Percentiles rank a stretch among this genome's conserved stretches.
Evolutionary conservation across 2,888 invertebrate genomes (phyloP).

Genomic region (Ferrisia virgata): DNA sequence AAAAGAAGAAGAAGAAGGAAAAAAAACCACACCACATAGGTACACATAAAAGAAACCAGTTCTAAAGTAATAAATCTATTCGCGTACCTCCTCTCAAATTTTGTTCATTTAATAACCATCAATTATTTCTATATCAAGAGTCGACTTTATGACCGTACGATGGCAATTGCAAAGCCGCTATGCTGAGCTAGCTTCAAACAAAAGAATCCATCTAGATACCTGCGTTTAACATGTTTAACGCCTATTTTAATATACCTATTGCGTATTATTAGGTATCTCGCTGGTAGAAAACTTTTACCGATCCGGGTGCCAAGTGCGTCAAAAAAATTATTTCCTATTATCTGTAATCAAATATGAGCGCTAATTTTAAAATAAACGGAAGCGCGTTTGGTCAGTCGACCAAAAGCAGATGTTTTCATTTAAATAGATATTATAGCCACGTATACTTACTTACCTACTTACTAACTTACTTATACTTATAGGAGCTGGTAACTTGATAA

Average conservation of each 20-base stretch:
- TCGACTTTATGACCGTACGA: neutral
- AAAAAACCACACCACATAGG: no score
- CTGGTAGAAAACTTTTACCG: no score
- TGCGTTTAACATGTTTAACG: neutral
- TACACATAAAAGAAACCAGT: neutral
- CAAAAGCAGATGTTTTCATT: constrained; percentile 35
- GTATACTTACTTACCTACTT: no score
- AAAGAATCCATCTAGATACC: neutral
- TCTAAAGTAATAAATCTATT: neutral
- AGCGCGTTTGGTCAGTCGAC: constrained; percentile 24
- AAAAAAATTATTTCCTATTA: constrained; percentile 21
- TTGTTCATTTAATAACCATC: neutral
- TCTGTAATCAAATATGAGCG: neutral
- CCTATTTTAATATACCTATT: neutral
- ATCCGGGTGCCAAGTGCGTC: neutral
- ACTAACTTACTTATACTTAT: no score
- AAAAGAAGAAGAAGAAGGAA: no score
- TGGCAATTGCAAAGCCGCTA: neutral
- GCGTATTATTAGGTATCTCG: neutral
- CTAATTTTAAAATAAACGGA: constrained; percentile 38
- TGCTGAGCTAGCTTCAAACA: neutral
- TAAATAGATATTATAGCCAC: constrained; percentile 24
- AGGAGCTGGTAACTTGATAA: constrained; percentile 34
- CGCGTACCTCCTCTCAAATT: neutral
- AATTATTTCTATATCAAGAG: neutral